These are phyloP conservation scores for Dolomedes plantarius DNA, from an alignment of 2,888 invertebrate species.

Conservation along the genomic window DNA sequence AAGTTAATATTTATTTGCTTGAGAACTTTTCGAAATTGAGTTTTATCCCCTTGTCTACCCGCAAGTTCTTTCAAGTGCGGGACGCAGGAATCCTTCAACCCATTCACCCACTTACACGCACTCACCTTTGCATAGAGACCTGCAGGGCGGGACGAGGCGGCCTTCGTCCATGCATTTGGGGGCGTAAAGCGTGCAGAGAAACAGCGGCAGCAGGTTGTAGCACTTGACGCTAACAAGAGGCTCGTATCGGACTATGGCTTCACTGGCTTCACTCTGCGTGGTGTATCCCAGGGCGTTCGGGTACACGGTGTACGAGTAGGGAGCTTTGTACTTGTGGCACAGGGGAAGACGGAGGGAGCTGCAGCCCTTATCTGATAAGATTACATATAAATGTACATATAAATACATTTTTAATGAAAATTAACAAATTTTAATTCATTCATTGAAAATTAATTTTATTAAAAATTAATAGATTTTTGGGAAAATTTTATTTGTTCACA, in stretches of 20 bases:
- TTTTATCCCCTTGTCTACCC: no score
- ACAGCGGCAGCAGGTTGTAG: conserved; percentile 73
- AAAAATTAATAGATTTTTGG: no score
- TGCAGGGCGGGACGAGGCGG: conserved; percentile 66
- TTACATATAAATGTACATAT: no score
- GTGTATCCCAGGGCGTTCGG: conserved; percentile 71
- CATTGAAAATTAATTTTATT: no score
- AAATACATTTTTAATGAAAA: no score
- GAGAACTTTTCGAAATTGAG: no score
- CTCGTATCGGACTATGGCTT: conserved; percentile 71
- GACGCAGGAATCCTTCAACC: conserved; percentile 19
- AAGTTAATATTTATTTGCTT: no score
- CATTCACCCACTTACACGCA: no score
- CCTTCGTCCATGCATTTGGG: conserved; percentile 71
- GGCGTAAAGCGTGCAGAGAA: conserved; percentile 73
- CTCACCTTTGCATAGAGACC: conserved; percentile 71
- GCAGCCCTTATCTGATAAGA: conserved; percentile 68
- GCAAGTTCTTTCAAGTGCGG: no score
- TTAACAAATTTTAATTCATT: no score
- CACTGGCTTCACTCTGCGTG: conserved; percentile 71
- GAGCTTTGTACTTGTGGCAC: conserved; percentile 73
- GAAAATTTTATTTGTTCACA: no score
- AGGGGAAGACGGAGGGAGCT: conserved; percentile 71
- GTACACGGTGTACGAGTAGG: conserved; percentile 72
- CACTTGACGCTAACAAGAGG: conserved; percentile 73